Evolutionary conservation across 2,888 invertebrate species (phyloP).

Genomic region (Rotaria macrura): DNA sequence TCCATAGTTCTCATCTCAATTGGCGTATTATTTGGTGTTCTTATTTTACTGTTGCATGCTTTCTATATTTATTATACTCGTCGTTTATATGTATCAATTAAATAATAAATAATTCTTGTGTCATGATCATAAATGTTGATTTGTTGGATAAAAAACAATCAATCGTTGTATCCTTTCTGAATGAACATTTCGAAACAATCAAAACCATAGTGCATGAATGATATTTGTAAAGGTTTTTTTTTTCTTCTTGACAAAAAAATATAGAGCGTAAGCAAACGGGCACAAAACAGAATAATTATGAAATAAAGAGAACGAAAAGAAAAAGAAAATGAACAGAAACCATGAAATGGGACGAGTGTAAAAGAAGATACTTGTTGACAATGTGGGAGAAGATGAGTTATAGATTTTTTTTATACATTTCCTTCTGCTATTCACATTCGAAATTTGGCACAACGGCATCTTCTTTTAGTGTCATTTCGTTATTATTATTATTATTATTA

Average conservation of each 20-base stretch:
- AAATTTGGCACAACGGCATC: slow-evolving; percentile 18
- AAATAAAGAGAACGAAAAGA: neutral
- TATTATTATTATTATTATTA: neutral
- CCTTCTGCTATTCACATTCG: slow-evolving; percentile 1
- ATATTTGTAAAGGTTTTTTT: neutral
- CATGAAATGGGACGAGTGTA: neutral
- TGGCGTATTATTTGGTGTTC: neutral
- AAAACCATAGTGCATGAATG: neutral
- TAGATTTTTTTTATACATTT: neutral
- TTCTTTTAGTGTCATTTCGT: neutral
- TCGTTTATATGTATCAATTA: neutral
- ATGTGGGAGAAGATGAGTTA: neutral
- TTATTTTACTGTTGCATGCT: neutral
- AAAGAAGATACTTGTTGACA: neutral
- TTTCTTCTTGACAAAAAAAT: neutral
- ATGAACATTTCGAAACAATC: neutral
- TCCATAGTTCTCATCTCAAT: neutral
- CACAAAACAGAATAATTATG: neutral
- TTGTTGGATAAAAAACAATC: neutral
- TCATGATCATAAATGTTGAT: neutral
- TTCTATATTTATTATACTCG: neutral
- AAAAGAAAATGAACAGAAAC: neutral
- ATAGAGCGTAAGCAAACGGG: neutral
- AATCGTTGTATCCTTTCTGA: neutral
- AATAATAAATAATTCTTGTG: neutral